Base-by-base conservation (phyloP, 2,797 vertebrate genomes). In the Enteromius mattozi region DNA sequence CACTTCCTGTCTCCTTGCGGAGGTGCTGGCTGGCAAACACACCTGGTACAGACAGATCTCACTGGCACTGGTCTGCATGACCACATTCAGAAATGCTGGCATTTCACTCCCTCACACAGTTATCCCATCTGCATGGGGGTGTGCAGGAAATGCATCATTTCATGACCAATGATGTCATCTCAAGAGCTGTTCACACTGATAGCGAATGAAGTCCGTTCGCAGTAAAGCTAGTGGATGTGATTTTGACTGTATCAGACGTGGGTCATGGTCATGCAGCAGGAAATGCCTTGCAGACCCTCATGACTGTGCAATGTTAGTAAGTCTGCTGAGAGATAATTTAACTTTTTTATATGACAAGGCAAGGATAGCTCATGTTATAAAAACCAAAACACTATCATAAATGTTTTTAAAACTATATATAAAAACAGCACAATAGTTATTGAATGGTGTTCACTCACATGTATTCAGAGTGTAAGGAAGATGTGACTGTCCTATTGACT, bases 41-140 rank as follows among this genome's bases (percentile, higher is more conserved):
- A 24, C 63, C 71, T 71, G 19, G 49, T 86, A 63, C 76, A 68
- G 59, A 66, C 69, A 51, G 59, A 8, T 72, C 54, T 75, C 69
- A 45, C 68, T 80, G 45, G 35, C 63, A 68, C 59, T 81, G 71
- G 47, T 81, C 59, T 66, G 42, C 61, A 65, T 66, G 61, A 66
- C 45, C 65, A 37, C 0, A 1, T 80, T 61, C 61, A 79, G 17
- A 66, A 37, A 40, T 68, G 77, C 42, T 81, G 87, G 85, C 76
- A 81, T 54, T 45, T 3, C 51, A 89, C 88, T 84, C 65, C 85
- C 89, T 6, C 78, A 24, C 45, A 68, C 78, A 40, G n/a, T 49
- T 40, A 40, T 37, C 21, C 6, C 33, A 19, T 68, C 21, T 81
- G 66, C 65, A 42, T 42, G 35, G n/a, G 33, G 66, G n/a, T 37